Percentiles rank a stretch among this genome's conserved stretches.
These are phyloP conservation scores for Nycticryphes semicollaris DNA, from an alignment of 2,113 vertebrate genomes.

Conservation along the genomic window DNA sequence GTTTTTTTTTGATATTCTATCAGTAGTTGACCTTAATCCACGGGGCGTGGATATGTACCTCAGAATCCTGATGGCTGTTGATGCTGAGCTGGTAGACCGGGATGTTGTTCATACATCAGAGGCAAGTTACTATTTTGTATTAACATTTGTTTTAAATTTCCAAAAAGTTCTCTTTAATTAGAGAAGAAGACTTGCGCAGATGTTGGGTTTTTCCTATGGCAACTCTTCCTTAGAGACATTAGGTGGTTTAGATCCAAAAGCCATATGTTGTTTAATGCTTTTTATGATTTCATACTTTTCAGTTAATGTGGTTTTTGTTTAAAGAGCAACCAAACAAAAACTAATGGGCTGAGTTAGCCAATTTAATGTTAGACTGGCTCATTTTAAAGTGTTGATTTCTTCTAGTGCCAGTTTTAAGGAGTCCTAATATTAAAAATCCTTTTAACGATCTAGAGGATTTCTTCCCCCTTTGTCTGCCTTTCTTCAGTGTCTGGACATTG, in stretches of 20 bases:
- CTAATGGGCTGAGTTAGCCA: not conserved
- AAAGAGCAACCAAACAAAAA: not conserved
- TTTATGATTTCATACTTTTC: not conserved
- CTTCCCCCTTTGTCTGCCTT: not conserved
- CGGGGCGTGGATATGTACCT: conserved; percentile 94
- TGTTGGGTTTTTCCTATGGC: not conserved
- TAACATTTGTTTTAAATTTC: not conserved
- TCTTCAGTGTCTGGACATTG: not conserved
- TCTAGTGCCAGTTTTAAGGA: not conserved
- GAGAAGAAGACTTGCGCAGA: not conserved
- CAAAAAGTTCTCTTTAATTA: not conserved
- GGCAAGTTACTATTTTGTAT: conserved; percentile 70
- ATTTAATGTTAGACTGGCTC: not conserved
- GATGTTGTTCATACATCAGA: conserved; percentile 91
- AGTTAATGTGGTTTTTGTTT: not conserved
- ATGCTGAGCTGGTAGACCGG: conserved; percentile 93
- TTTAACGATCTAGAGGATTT: not conserved
- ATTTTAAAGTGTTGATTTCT: not conserved
- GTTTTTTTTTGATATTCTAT: conserved; percentile 95
- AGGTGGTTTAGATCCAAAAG: not conserved
- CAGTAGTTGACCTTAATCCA: conserved; percentile 91
- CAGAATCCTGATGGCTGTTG: conserved; percentile 95
- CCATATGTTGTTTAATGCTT: not conserved
- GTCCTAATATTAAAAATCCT: not conserved
- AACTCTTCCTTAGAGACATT: not conserved